Conservation (phyloP, 2,888 invertebrate genomes). For the Elaeidobius kamerunicus region DNA sequence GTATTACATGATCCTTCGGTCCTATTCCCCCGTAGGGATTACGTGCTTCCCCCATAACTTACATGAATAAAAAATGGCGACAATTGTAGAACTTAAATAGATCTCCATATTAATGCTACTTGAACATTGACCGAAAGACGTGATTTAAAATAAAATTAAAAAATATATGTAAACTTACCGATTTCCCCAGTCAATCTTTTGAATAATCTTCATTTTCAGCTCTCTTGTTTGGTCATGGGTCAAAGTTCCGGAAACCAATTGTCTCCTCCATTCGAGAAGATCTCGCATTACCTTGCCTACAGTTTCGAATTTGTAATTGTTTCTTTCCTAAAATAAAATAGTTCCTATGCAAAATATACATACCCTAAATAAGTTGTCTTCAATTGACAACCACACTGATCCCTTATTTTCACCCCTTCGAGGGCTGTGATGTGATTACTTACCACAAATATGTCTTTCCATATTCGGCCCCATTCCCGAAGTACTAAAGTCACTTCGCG, state of each 20-base stretch:
- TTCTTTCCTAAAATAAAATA: slow-evolving; percentile 65
- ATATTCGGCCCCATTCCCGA: slow-evolving; percentile 90
- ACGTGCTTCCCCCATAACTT: no score
- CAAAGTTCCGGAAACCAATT: slow-evolving; percentile 81
- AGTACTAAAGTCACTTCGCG: slow-evolving; percentile 87
- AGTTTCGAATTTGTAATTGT: slow-evolving; percentile 79
- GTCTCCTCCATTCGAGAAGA: slow-evolving; percentile 78
- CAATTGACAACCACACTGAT: no score
- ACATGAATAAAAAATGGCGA: no score
- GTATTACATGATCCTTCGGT: no score
- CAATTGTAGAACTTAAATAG: no score
- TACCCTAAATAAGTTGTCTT: no score
- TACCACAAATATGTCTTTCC: slow-evolving; percentile 91
- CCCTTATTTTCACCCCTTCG: neutral
- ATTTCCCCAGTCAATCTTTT: slow-evolving; percentile 95
- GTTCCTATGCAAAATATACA: no score
- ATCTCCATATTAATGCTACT: no score
- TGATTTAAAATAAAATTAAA: no score
- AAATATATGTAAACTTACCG: slow-evolving; percentile 73
- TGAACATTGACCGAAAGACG: neutral
- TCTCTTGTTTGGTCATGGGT: slow-evolving; percentile 90
- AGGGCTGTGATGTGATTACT: slow-evolving; percentile 43
- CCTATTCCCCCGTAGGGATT: no score
- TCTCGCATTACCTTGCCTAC: slow-evolving; percentile 89
- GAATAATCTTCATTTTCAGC: slow-evolving; percentile 79